Evolutionary conservation across 2,113 vertebrate genomes (phyloP), one percentile per base, ranked within the genome.

Genomic region (Zapus hudsonius): DNA sequence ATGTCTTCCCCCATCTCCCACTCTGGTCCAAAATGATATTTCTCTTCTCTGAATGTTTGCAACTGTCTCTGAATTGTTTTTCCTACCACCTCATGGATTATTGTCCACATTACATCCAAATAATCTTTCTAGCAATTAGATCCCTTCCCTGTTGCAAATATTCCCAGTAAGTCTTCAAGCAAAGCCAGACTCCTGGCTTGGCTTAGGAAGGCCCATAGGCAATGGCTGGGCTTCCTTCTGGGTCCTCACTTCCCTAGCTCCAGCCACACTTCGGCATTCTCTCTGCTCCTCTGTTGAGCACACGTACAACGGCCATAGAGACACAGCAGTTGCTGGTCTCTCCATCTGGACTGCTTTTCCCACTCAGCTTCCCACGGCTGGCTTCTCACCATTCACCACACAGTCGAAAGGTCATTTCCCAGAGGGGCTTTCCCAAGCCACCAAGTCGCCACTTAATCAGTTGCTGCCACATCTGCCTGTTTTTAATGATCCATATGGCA

Each of bases 1-100:
- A 0, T 1, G 0, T 44, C 55, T 63, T n/a, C 52, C 42, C 47
- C 27, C 5, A 0, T 44, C 33, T 1, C 85, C 15, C 4, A 1
- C 4, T n/a, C 31, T 38, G 42, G 42, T 17, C 74, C 31, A 29
- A 36, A 42, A 44, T 44, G 47, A 40, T 10, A n/a, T 38, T 40
- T 3, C n/a, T 88, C 36, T 61, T 72, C 78, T 81, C 75, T 47
- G 42, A 70, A n/a, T 9, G 2, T 17, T 11, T n/a, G 38, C 70
- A 52, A 0, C 61, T 20, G 47, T 63, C 42, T 59, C 67, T 33
- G 33, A 33, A 33, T 33, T 94, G 63, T 52, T 75, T 38, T 92
- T 59, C 64, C 31, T 52, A 61, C 29, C 13, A 12, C 38, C 52
- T 83, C 19, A 38, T 10, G 19, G 22, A 69, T 88, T 75, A 82